Conservation (phyloP, 2,113 vertebrate genomes). For the Pedetes capensis region DNA sequence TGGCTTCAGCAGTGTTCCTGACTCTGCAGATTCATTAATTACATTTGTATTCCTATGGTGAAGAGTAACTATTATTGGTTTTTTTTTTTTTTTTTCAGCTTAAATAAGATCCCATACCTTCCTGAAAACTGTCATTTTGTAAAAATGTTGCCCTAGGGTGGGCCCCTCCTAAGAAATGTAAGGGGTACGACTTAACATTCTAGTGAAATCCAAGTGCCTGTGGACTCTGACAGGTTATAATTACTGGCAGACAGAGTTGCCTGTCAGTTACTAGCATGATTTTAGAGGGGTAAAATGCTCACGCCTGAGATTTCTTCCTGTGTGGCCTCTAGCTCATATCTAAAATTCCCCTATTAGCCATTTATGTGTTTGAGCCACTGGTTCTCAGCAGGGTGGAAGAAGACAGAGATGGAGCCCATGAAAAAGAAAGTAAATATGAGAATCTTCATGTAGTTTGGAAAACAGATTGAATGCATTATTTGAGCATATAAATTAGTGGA, state of each 20-base stretch:
- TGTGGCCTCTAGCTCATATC: not conserved
- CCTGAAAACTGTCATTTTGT: conserved; percentile 61
- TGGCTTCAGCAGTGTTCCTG: not conserved
- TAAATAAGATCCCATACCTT: conserved; percentile 33
- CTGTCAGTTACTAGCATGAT: conserved; percentile 14
- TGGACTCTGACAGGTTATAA: conserved; percentile 58
- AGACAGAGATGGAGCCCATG: not conserved
- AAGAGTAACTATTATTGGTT: not conserved
- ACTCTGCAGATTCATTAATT: not conserved
- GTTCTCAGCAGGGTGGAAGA: not conserved
- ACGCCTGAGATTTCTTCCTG: not conserved
- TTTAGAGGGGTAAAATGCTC: conserved; percentile 6
- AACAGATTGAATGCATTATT: not conserved
- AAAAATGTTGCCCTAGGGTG: not conserved
- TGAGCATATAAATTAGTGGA: not conserved
- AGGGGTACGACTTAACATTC: conserved; percentile 20
- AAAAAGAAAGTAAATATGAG: not conserved
- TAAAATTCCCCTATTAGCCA: not conserved
- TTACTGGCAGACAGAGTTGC: conserved; percentile 30
- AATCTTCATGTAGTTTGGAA: not conserved
- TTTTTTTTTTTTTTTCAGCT: not conserved
- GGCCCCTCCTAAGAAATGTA: conserved; percentile 24
- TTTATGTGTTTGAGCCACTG: conserved; percentile 6
- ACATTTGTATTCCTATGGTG: not conserved
- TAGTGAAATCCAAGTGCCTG: conserved; percentile 20